phyloP scores from a whole-genome alignment of 2,113 vertebrate species.

The Marmota monax region DNA sequence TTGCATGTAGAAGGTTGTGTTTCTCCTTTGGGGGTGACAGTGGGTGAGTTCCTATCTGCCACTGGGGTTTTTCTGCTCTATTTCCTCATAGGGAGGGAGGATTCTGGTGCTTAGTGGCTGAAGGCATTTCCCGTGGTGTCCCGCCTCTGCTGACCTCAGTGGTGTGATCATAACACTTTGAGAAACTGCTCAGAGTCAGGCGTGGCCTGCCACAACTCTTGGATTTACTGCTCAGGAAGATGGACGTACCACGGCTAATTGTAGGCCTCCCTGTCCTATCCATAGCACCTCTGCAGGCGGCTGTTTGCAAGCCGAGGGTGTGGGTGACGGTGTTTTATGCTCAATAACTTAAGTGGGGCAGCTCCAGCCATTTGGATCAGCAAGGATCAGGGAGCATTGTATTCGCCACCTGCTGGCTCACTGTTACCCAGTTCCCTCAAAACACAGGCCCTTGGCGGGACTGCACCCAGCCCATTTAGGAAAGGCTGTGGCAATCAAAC shows the following conservation, averaged over 20 bases:
- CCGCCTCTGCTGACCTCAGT: background rate
- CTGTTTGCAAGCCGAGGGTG: background rate
- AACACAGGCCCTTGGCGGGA: background rate
- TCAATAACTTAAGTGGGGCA: background rate
- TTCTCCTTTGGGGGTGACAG: background rate
- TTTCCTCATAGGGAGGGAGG: background rate
- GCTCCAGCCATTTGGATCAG: background rate
- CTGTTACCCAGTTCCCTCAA: background rate
- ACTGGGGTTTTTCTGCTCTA: background rate
- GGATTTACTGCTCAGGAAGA: background rate
- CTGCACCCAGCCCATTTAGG: background rate
- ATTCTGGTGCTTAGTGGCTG: background rate
- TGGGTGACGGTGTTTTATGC: background rate
- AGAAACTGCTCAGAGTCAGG: background rate
- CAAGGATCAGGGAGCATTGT: no score
- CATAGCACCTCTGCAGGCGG: rapidly evolving
- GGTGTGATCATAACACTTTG: no score
- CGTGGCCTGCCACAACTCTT: background rate
- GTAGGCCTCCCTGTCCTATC: background rate
- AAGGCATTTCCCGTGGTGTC: background rate
- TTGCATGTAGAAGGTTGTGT: background rate
- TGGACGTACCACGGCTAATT: background rate
- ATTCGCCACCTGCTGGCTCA: background rate
- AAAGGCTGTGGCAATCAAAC: background rate
- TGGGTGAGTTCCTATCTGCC: rapidly evolving